These are phyloP conservation scores for Macrophya annulata DNA, from an alignment of 2,888 invertebrate species.

Conservation along the genomic window DNA sequence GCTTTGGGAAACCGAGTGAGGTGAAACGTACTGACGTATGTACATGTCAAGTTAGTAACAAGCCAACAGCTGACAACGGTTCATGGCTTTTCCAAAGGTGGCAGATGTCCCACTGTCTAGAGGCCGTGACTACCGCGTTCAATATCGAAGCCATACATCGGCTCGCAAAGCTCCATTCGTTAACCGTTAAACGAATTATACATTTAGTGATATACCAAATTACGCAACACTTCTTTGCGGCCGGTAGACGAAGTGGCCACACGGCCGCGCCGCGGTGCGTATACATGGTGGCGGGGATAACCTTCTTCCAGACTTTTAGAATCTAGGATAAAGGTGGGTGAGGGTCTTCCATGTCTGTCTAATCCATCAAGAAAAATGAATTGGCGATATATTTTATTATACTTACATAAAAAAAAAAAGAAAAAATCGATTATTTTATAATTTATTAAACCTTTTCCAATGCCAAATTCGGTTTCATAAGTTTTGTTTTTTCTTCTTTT, in stretches of 20 bases:
- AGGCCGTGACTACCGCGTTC: conserved; percentile 49
- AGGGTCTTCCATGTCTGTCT: neutral
- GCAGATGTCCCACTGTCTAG: conserved; percentile 42
- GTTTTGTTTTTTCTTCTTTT: neutral
- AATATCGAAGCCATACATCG: conserved; percentile 71
- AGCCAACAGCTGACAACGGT: conserved; percentile 46
- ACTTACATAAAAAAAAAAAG: too few species aligned
- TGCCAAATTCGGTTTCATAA: neutral
- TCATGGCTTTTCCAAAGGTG: conserved; percentile 52
- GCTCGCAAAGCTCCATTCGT: conserved; percentile 62
- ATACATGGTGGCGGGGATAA: conserved; percentile 24
- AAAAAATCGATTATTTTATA: neutral
- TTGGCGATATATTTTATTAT: neutral
- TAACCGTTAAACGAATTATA: conserved; percentile 75
- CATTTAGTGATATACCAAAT: conserved; percentile 64
- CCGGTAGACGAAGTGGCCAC: neutral
- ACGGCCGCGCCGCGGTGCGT: too few species aligned
- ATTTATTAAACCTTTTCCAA: conserved; percentile 4
- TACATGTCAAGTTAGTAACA: conserved; percentile 19
- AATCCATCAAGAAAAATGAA: conserved; percentile 32
- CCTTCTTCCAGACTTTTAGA: neutral
- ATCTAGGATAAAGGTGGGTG: conserved; percentile 4
- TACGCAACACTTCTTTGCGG: conserved; percentile 35
- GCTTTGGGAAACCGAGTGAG: conserved; percentile 30
- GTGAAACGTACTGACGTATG: neutral